phyloP scores from a whole-genome alignment of 2,113 vertebrate genomes.

The Illadopsis cleaveri region DNA sequence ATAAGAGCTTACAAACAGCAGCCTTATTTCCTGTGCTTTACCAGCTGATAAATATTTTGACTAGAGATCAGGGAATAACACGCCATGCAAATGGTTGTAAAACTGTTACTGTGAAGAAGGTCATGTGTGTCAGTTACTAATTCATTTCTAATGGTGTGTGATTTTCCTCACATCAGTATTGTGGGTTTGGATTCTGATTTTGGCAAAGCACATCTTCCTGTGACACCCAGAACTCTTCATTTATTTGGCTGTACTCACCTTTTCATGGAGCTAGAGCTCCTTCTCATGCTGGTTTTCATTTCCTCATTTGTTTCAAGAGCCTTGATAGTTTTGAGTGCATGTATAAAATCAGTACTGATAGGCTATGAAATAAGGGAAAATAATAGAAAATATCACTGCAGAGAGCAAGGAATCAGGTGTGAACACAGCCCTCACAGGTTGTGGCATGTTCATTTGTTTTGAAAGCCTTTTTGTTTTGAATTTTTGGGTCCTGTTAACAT shows the following conservation, averaged over 20 bases:
- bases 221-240: not conserved
- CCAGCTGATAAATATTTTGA: slow-evolving; percentile 73
- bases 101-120: slow-evolving; percentile 42
- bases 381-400: not conserved
- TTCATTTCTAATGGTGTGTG: not conserved
- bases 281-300: slow-evolving; percentile 9
- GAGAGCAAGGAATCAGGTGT: not conserved
- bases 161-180: not conserved
- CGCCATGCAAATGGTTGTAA: slow-evolving; percentile 21
- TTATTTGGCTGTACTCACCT: not conserved
- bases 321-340: not conserved
- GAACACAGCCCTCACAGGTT: not conserved
- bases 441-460: not conserved
- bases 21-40: slow-evolving; percentile 46
- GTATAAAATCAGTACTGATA: not conserved
- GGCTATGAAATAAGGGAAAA: not conserved
- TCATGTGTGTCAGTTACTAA: not conserved
- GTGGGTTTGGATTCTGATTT: not conserved
- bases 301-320: not conserved
- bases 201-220: not conserved
- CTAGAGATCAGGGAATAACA: slow-evolving; percentile 63
- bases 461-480: not conserved
- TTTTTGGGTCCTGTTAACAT: not conserved
- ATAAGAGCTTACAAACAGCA: slow-evolving; percentile 11
- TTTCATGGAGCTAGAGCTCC: not conserved